A percentile compares a stretch with the other conserved stretches of the same genome.
phyloP scores from a whole-genome alignment of 2,113 vertebrate species.

The Bubo blakistoni region DNA sequence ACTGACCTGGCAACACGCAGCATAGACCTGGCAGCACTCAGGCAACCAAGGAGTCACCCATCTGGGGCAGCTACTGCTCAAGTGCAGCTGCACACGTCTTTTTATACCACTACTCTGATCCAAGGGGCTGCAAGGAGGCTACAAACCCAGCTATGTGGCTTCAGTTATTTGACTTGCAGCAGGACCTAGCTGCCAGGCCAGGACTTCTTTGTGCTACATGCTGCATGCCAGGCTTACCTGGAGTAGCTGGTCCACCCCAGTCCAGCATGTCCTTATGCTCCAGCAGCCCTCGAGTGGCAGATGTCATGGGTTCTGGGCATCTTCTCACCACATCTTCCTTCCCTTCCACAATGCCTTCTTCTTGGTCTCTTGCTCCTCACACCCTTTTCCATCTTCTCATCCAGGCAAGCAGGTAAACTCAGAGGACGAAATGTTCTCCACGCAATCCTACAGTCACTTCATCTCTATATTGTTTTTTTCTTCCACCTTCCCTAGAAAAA shows the following conservation, averaged over 20 bases:
- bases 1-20: not conserved
- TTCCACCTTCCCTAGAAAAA: constrained; percentile 82
- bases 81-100: not conserved
- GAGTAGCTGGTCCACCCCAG: not conserved
- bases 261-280: not conserved
- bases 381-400: not conserved
- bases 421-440: not conserved
- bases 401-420: not conserved
- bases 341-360: not conserved
- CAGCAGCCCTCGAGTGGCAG: not conserved
- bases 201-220: not conserved
- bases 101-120: not conserved
- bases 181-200: not conserved
- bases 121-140: not conserved
- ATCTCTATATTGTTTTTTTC: not conserved
- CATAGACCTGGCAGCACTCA: not conserved
- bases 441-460: not conserved
- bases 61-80: not conserved
- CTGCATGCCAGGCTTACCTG: not conserved
- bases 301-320: not conserved
- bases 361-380: not conserved
- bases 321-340: not conserved
- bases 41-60: not conserved
- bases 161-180: not conserved
- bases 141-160: not conserved